Evolutionary conservation across 2,113 vertebrate genomes (phyloP), one percentile per base, ranked within the genome.

Genomic region (Neoarius graeffei): DNA sequence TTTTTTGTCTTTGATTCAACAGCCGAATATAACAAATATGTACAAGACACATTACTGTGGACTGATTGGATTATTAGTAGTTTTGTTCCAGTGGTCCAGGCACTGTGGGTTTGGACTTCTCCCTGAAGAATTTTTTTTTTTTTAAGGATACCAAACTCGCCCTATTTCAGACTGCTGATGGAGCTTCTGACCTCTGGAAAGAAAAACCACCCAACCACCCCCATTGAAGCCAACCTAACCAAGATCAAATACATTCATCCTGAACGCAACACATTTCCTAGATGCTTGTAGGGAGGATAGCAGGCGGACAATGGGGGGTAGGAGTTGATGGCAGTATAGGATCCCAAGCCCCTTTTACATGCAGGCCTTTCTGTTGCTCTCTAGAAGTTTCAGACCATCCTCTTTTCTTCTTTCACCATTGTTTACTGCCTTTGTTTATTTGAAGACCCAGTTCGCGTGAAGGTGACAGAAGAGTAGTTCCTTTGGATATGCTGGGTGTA

Each of bases 1-100:
- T 27, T 42, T 42, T 42, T 42, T 42, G 42, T 73, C 50, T 59
- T 69, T 85, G 2, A 56, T n/a, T 66, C 59, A 62, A 82, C 57
- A 10, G 80, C 19, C 25, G 30, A 42, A 82, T 48, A 42, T 91
- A 91, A 90, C 88, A 90, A 91, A 89, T 92, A 91, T 93, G 92
- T 91, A 91, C 88, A 73, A 91, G 93, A 94, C 93, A 93, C 95
- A 94, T 92, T 94, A 67, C 93, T 94, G 91, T 94, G 92, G 91
- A 92, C 56, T 95, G 94, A 96, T 94, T 95, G 94, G 95, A 95
- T 95, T 96, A 95, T 94, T 94, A 91, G 92, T 89, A 85, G 92
- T 90, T 95, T 94, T 93, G 90, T 93, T 93, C 89, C 91, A 91
- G 91, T 93, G 77, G 54, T 81, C 54, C n/a, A 59, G 79, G 27